Conservation (phyloP, 1,140 invertebrate genomes). For the Sesamia nonagrioides region DNA sequence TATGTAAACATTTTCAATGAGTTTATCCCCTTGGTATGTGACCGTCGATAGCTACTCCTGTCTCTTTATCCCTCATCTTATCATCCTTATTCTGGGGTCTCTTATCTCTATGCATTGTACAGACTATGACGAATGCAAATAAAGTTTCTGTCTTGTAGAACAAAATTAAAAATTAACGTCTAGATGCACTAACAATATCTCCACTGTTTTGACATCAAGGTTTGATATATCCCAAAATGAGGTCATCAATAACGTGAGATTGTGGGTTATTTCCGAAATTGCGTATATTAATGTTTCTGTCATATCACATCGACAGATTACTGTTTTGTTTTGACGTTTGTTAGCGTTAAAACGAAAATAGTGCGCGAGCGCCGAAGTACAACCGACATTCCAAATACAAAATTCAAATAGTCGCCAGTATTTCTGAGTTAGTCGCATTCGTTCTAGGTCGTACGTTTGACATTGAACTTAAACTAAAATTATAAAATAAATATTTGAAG, state of each 20-base stretch:
- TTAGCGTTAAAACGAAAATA: slow-evolving; percentile 18
- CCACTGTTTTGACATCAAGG: slow-evolving; percentile 31
- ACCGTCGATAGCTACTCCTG: no score
- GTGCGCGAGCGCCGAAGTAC: slow-evolving; percentile 1
- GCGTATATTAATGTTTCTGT: slow-evolving; percentile 33
- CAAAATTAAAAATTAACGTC: slow-evolving; percentile 22
- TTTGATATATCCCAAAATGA: slow-evolving; percentile 7
- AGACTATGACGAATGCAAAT: background rate
- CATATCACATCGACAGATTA: slow-evolving; percentile 39
- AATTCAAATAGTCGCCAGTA: slow-evolving; percentile 36
- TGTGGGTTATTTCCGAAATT: slow-evolving; percentile 16
- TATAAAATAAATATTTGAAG: slow-evolving; percentile 61
- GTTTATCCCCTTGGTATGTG: background rate
- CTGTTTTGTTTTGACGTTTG: slow-evolving; percentile 26
- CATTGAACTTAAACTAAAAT: slow-evolving; percentile 77
- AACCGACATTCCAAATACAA: slow-evolving; percentile 40
- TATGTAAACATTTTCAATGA: background rate
- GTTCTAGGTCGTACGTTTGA: slow-evolving; percentile 62
- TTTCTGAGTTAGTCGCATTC: slow-evolving; percentile 63
- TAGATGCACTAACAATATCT: slow-evolving; percentile 11
- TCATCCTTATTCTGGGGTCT: background rate
- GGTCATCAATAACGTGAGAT: slow-evolving; percentile 12
- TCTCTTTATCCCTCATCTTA: background rate
- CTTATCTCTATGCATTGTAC: slow-evolving; percentile 3
- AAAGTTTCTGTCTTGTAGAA: slow-evolving; percentile 1